These are phyloP conservation scores for Microtus pennsylvanicus DNA, from an alignment of 2,113 vertebrate species.

Conservation along the genomic window DNA sequence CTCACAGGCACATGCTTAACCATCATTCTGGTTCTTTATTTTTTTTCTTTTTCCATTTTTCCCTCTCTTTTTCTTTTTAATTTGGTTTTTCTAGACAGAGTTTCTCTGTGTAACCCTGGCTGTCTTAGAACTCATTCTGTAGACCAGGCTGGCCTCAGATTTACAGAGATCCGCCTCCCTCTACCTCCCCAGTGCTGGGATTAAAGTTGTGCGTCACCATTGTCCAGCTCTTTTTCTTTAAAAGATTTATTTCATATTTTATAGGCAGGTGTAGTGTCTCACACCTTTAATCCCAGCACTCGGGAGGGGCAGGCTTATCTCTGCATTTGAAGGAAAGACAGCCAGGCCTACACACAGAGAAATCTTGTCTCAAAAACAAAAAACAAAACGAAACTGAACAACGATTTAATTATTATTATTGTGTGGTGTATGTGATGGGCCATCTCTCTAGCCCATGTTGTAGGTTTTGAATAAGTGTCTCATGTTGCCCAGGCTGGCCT, in stretches of 20 bases:
- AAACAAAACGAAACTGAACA: not conserved
- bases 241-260: not conserved
- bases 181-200: not conserved
- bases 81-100: not conserved
- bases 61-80: not conserved
- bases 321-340: too few species aligned
- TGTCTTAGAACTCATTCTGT: too few species aligned
- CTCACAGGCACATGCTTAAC: not conserved
- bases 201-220: rapidly evolving
- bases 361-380: not conserved
- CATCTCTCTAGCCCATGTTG: not conserved
- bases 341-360: not conserved
- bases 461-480: not conserved
- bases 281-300: not conserved
- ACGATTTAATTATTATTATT: not conserved
- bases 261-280: not conserved
- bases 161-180: not conserved
- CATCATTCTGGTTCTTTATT: not conserved
- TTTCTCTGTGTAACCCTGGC: too few species aligned
- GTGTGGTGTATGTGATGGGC: not conserved
- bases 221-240: not conserved
- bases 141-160: too few species aligned
- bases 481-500: not conserved
- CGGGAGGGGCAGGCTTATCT: too few species aligned
- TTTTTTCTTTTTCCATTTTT: not conserved